Percentiles rank a stretch among this genome's conserved stretches.
phyloP scores from a whole-genome alignment of 1,140 invertebrate species.

The Kradibia gibbosae region DNA sequence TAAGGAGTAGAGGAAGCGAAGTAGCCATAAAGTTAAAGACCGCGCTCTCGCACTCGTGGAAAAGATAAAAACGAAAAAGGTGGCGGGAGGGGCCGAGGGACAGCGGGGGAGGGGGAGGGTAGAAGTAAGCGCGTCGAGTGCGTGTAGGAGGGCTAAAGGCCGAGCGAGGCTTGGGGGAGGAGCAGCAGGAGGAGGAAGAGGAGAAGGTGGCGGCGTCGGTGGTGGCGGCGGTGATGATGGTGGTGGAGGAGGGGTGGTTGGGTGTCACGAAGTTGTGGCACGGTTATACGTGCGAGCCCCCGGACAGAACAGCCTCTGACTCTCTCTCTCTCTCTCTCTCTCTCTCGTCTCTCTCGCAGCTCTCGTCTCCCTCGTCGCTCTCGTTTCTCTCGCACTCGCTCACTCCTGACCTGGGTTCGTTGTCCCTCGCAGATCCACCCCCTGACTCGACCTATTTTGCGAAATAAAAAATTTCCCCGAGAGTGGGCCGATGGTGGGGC shows the following conservation, averaged over 20 bases:
- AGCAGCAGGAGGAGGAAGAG: no score
- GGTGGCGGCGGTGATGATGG: neutral
- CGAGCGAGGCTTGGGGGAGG: neutral
- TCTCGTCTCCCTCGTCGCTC: neutral
- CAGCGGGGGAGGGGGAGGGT: neutral
- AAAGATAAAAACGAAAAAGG: neutral
- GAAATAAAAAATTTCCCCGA: slow-evolving; percentile 52
- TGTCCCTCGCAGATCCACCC: slow-evolving; percentile 57
- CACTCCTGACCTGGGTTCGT: slow-evolving; percentile 62
- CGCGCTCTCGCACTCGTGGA: neutral
- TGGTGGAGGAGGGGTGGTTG: neutral
- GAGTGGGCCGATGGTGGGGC: neutral
- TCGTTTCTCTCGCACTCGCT: neutral
- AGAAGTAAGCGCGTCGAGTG: neutral
- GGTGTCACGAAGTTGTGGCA: slow-evolving; percentile 45
- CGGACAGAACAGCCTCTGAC: slow-evolving; percentile 50
- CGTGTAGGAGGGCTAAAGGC: slow-evolving; percentile 7
- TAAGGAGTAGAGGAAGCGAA: neutral
- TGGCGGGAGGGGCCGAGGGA: neutral
- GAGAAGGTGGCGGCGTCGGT: neutral
- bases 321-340: neutral
- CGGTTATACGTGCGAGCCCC: slow-evolving; percentile 48
- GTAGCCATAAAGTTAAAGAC: neutral
- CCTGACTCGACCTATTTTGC: slow-evolving; percentile 58
- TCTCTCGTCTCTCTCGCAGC: slow-evolving; percentile 15